A percentile compares a stretch with the other conserved stretches of the same genome.
phyloP scores from a whole-genome alignment of 2,888 invertebrate species.

The Archaeoteleia sp. region DNA sequence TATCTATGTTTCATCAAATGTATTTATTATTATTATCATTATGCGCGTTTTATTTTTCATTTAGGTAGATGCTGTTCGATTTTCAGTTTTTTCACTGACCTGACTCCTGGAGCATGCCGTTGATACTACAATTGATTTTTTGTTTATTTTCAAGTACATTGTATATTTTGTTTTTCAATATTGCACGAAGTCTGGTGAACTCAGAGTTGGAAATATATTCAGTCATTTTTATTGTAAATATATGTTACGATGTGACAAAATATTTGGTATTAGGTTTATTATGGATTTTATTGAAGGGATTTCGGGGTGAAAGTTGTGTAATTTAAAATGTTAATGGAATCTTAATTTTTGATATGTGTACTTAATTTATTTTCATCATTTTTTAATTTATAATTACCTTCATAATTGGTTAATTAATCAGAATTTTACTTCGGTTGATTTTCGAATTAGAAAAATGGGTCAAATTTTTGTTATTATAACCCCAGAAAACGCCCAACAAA shows the following conservation, averaged over 20 bases:
- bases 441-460: no score
- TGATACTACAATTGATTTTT: conserved; percentile 58
- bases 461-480: no score
- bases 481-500: no score
- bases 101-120: conserved; percentile 69
- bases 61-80: conserved; percentile 69
- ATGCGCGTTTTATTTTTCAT: conserved; percentile 63
- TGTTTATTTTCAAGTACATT: conserved; percentile 58
- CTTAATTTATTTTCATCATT: no score
- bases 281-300: no score
- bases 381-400: no score
- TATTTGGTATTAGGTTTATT: no score
- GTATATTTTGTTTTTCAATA: conserved; percentile 59
- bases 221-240: conserved; percentile 7
- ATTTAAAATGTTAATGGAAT: no score
- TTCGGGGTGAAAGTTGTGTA: no score
- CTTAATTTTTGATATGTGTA: no score
- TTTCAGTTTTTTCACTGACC: conserved; percentile 69
- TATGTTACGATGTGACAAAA: neutral
- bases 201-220: conserved; percentile 8
- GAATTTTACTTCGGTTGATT: no score
- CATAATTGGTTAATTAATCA: no score
- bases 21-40: conserved; percentile 39
- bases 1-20: conserved; percentile 42
- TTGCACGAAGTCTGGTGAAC: conserved; percentile 44